These are phyloP conservation scores for Leptinotarsa juncta DNA, from an alignment of 2,888 invertebrate species.

Conservation along the genomic window DNA sequence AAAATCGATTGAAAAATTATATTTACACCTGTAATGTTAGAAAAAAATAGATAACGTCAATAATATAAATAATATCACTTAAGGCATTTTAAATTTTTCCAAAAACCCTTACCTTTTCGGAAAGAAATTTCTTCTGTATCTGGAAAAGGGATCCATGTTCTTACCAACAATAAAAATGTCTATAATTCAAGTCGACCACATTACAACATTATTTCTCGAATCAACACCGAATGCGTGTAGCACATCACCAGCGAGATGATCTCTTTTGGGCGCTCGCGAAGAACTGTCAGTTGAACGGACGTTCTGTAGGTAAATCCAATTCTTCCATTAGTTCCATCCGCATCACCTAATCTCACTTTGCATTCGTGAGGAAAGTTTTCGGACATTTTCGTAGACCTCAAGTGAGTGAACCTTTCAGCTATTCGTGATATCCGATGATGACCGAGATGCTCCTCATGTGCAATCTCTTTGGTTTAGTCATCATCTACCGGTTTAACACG, in stretches of 20 bases:
- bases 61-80: not conserved
- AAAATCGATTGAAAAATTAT: too few species aligned
- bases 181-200: slow-evolving; percentile 25
- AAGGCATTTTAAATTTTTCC: not conserved
- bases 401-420: not conserved
- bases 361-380: slow-evolving; percentile 40
- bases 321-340: slow-evolving; percentile 33
- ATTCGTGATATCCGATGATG: not conserved
- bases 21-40: too few species aligned
- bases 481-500: slow-evolving; percentile 14
- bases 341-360: slow-evolving; percentile 52
- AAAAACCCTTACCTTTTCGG: slow-evolving; percentile 50
- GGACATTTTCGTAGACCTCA: not conserved
- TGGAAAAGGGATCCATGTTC: slow-evolving; percentile 50
- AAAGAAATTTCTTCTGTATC: slow-evolving; percentile 46
- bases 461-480: not conserved
- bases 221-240: slow-evolving; percentile 20
- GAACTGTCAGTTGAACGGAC: slow-evolving; percentile 50
- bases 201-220: slow-evolving; percentile 19
- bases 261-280: slow-evolving; percentile 43
- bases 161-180: slow-evolving; percentile 22
- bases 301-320: slow-evolving; percentile 41
- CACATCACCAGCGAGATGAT: slow-evolving; percentile 35
- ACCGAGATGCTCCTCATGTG: not conserved
- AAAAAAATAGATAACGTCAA: not conserved